Base-by-base conservation (phyloP, 2,797 vertebrate genomes). In the Jordanella pulchra region DNA sequence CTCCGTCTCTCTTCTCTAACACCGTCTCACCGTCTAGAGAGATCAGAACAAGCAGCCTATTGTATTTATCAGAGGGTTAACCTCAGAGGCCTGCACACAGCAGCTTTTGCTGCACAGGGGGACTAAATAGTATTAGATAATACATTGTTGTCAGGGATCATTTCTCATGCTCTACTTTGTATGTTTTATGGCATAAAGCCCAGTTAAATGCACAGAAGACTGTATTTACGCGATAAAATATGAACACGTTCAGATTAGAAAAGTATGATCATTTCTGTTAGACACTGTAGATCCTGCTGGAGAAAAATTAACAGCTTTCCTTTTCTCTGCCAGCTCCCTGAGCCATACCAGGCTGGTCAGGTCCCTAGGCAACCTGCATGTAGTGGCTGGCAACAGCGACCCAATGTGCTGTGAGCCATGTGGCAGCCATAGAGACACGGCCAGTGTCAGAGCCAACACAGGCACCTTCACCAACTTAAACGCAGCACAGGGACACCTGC, bases 281-380 rank as follows among this genome's bases (percentile, higher is more conserved):
- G 35, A 63, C 23, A 39, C 60, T 63, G 23, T 75, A 71, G 68
- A 67, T 83, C 73, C 73, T 47, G 67, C 65, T 77, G 72, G 69
- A 71, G n/a, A n/a, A 80, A 53, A 74, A 88, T 86, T 91, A 91
- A 91, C 84, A 73, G 81, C 82, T 82, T 88, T 84, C 86, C 84
- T 92, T 89, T 88, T 91, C 89, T 92, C 89, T 90, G 84, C 84
- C 93, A 95, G 94, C 91, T 91, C 91, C 75, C 89, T 93, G 84
- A 91, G 90, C 90, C 91, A 92, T 83, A 89, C 89, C 86, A 91
- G 94, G 81, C 87, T 94, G 87, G 94, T 92, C 86, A 91, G 89
- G 75, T 95, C 94, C 71, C 92, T 95, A 89, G 92, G 93, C 77
- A 94, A 91, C 93, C 92, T 95, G 91, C 85, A 94, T 91, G 92